These are phyloP conservation scores for Pempheris klunzingeri DNA, from an alignment of 2,797 vertebrate genomes.

Conservation along the genomic window DNA sequence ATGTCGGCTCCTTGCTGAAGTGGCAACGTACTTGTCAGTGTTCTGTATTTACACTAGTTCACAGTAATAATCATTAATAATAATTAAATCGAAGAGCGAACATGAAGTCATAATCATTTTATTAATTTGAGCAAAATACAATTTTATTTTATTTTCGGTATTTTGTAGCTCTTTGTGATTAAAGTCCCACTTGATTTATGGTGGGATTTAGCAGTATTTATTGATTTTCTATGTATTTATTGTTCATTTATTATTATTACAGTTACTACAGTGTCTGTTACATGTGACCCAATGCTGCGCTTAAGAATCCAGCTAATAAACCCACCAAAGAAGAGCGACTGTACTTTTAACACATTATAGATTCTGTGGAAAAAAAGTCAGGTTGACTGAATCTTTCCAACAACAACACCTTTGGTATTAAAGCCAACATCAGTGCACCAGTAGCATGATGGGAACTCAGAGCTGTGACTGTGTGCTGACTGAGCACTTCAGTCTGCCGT, in stretches of 20 bases:
- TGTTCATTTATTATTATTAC: too few species aligned
- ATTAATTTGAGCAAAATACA: background rate
- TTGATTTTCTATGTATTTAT: background rate
- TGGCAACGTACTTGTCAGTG: background rate
- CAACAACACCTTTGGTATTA: background rate
- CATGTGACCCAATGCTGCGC: background rate
- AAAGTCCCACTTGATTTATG: too few species aligned
- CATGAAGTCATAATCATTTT: too few species aligned
- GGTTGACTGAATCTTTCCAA: background rate
- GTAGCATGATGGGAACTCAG: too few species aligned
- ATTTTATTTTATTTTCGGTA: too few species aligned
- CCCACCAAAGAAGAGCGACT: background rate
- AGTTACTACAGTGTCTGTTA: background rate
- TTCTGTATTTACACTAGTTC: background rate
- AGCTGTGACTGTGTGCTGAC: background rate
- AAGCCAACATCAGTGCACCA: background rate
- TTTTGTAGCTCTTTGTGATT: background rate
- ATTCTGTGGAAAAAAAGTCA: background rate
- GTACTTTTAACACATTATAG: background rate
- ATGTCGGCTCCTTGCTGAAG: background rate
- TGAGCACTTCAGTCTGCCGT: conserved; percentile 70
- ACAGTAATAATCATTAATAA: background rate
- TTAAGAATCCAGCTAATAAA: background rate
- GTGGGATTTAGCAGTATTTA: too few species aligned
- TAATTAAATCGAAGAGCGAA: background rate